Conservation (phyloP, 2,888 invertebrate genomes). For the Netelia fuscicornis region DNA sequence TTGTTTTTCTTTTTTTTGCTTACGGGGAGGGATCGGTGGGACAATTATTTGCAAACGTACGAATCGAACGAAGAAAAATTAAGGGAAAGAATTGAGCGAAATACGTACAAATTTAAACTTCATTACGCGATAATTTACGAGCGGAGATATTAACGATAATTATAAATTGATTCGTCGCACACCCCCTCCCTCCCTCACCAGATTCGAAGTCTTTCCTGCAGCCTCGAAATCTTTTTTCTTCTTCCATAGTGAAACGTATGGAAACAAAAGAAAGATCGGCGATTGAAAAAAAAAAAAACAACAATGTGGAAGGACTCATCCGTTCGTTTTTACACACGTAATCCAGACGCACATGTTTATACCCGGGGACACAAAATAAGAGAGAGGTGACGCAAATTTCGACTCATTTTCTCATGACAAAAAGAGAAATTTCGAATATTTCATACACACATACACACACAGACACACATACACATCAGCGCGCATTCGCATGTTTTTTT, state of each 20-base stretch:
- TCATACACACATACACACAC: neutral
- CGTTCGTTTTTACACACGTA: constrained; percentile 35
- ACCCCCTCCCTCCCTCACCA: neutral
- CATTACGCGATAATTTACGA: constrained; percentile 10
- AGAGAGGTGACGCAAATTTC: neutral
- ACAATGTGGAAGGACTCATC: constrained; percentile 33
- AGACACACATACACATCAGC: neutral
- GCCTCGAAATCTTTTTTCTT: constrained; percentile 54
- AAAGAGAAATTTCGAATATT: neutral
- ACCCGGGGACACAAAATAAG: neutral
- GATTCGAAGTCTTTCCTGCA: constrained; percentile 64
- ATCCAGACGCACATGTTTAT: constrained; percentile 21
- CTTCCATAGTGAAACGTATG: constrained; percentile 28
- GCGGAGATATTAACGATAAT: constrained; percentile 7
- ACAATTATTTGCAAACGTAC: constrained; percentile 75
- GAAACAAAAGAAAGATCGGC: constrained; percentile 12
- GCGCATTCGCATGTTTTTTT: constrained; percentile 2
- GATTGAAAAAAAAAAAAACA: constrained; percentile 45
- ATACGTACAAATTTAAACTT: neutral
- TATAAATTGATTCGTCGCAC: constrained; percentile 29
- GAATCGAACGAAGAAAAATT: constrained; percentile 70
- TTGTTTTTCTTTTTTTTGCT: constrained; percentile 14
- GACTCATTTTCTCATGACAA: neutral
- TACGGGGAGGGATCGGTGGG: constrained; percentile 65
- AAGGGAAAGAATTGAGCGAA: constrained; percentile 4